Conservation (phyloP, 2,797 vertebrate species). For the Phalloptychus januarius region DNA sequence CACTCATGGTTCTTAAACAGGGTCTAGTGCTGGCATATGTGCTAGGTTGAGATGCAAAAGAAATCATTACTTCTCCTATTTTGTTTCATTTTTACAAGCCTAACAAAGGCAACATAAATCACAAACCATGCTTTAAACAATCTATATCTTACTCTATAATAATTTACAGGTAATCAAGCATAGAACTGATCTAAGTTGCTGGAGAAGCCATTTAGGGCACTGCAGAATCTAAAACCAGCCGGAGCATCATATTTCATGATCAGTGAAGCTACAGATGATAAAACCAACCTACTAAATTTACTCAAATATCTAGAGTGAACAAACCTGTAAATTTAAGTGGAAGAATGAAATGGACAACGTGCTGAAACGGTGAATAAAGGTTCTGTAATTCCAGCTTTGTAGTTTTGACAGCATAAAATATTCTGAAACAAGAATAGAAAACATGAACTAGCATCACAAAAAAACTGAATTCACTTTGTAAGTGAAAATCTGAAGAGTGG, state of each 20-base stretch:
- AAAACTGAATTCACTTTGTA: background rate
- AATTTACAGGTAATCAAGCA: background rate
- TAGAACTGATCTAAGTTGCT: background rate
- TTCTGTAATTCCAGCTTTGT: background rate
- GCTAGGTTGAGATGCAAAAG: background rate
- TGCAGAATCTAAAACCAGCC: too few species aligned
- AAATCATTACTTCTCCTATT: too few species aligned
- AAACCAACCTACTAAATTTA: background rate
- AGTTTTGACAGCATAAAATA: background rate
- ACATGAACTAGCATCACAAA: background rate
- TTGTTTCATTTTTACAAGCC: too few species aligned
- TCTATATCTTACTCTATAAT: too few species aligned
- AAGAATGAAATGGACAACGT: background rate
- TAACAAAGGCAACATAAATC: too few species aligned
- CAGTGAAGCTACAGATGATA: background rate
- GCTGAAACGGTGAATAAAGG: background rate
- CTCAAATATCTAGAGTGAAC: background rate
- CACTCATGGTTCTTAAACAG: background rate
- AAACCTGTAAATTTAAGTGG: background rate
- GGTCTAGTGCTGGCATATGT: too few species aligned
- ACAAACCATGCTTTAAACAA: too few species aligned
- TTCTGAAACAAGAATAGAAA: background rate
- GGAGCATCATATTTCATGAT: background rate
- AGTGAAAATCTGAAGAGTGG: background rate
- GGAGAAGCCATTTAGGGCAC: background rate